Evolutionary conservation across 2,888 invertebrate genomes (phyloP), one percentile per base, ranked within the genome.

Genomic region (Drosophila paranaensis): DNA sequence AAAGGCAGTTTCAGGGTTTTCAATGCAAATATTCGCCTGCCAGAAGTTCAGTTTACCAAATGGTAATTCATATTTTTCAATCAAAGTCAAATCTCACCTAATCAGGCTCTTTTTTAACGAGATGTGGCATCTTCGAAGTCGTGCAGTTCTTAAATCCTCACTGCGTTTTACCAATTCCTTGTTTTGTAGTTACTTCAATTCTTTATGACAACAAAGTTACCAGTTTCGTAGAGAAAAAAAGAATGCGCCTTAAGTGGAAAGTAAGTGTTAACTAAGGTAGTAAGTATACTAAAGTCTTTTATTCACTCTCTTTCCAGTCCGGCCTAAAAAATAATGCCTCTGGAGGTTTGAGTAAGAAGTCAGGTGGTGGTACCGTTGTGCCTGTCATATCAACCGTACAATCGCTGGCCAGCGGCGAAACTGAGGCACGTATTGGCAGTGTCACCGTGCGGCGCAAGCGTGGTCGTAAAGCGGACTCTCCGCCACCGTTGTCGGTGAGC

Each of bases 371-470:
- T 0, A 87, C 91, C 4, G 92, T 94, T 4, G 91, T 96, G 89
- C 96, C 96, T 0, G 95, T 96, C 2, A 96, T 96, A 81, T 95
- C 96, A 0, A 95, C 95, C 66, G 96, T 96, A 0, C 95, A 95
- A 53, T 96, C 96, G 2, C 91, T 96, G 37, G 96, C 96, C 6
- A 90, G 90, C 53, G 91, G 91, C 20, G 89, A 91, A 65, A 90
- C 88, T 3, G 91, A 91, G 64, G 88, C 91, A 11, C 82, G 90
- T 54, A 89, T 92, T 40, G 88, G 91, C 3, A 90, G 77, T 60
- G 75, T 91, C 6, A 86, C 90, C 0, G 83, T 92, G 10, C 80
- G 91, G 11, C 88, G 92, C 39, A 87, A 89, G 10, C 90, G 92
- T 9, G 90, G 88, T 1, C 90, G 92, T 20, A 91, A 91, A 43